Evolutionary conservation across 2,797 vertebrate species (phyloP).

Genomic region (Phalloptychus januarius): DNA sequence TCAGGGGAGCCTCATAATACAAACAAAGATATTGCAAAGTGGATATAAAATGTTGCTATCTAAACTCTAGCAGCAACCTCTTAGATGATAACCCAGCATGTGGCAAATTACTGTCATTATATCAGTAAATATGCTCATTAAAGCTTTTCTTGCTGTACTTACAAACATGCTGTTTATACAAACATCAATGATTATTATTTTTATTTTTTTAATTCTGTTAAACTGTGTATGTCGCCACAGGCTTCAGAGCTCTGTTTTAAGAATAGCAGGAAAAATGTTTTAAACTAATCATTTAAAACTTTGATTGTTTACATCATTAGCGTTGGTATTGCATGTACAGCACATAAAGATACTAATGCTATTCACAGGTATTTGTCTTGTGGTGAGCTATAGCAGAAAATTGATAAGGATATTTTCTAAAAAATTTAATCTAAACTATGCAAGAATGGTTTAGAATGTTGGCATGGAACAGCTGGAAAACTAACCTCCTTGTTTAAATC

Average conservation of each 20-base stretch:
- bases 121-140: background rate
- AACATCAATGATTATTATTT: background rate
- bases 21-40: background rate
- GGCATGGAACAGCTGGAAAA: background rate
- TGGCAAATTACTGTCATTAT: background rate
- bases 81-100: background rate
- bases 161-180: background rate
- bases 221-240: background rate
- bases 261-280: background rate
- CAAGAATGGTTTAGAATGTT: background rate
- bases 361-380: background rate
- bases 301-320: background rate
- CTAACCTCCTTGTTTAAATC: background rate
- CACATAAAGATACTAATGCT: background rate
- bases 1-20: background rate
- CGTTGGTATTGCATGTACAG: background rate
- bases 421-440: background rate
- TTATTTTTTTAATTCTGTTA: background rate
- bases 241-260: background rate
- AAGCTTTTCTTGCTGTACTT: background rate
- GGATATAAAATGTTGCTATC: background rate
- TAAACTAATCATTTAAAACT: background rate
- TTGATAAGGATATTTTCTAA: background rate
- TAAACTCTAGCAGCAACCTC: background rate
- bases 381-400: background rate